phyloP scores from a whole-genome alignment of 64 coral and sea anemone genomes.

The Porites lutea region DNA sequence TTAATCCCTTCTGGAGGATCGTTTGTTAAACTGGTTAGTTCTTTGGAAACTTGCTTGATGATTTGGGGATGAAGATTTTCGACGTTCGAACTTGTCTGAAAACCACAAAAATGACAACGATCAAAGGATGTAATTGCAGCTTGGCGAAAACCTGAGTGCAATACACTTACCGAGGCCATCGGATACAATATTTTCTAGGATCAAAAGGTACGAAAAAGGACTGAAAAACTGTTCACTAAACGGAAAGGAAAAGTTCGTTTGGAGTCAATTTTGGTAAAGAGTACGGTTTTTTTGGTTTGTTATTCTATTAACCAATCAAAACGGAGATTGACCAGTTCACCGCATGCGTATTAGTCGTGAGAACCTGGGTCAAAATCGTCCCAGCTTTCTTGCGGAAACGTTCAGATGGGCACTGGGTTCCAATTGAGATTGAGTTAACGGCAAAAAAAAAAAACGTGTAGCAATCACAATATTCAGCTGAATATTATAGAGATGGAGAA shows the following conservation, averaged over 20 bases:
- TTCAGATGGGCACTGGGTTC: too few species aligned
- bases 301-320: constrained; percentile 56
- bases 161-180: constrained; percentile 36
- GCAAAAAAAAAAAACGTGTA: too few species aligned
- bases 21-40: constrained; percentile 79
- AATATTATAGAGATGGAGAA: too few species aligned
- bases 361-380: neutral
- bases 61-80: constrained; percentile 99
- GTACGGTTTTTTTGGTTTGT: constrained; percentile 36
- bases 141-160: neutral
- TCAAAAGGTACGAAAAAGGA: neutral
- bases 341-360: neutral
- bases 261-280: neutral
- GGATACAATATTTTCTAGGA: neutral
- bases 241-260: constrained; percentile 14
- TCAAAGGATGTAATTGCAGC: neutral
- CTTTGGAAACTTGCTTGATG: constrained; percentile 98
- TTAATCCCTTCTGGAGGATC: constrained; percentile 98
- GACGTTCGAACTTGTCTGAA: constrained; percentile 95
- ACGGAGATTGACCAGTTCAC: neutral
- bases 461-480: too few species aligned
- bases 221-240: neutral
- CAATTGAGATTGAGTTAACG: too few species aligned
- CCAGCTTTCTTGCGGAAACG: too few species aligned
- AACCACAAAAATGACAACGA: constrained; percentile 2